These are phyloP conservation scores for Nephrotoma guestfalica DNA, from an alignment of 2,888 invertebrate genomes.

Conservation along the genomic window DNA sequence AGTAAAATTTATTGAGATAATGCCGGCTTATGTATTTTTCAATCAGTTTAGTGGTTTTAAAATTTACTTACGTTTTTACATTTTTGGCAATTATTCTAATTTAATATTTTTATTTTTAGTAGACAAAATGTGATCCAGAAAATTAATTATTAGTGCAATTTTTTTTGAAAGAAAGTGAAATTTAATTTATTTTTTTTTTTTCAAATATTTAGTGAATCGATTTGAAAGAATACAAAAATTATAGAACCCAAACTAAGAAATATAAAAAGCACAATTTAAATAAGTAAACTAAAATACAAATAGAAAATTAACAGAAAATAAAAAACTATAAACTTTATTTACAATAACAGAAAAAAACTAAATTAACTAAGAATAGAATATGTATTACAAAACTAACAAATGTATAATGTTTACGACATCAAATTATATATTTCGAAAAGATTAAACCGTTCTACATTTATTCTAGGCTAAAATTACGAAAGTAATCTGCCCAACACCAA, in stretches of 20 bases:
- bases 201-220: not conserved
- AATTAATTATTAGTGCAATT: not conserved
- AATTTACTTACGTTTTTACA: not conserved
- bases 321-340: not conserved
- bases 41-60: not conserved
- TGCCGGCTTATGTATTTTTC: conserved; percentile 9
- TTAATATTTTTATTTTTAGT: not conserved
- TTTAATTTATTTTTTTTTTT: not conserved
- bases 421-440: not conserved
- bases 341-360: not conserved
- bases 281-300: not conserved
- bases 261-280: not conserved
- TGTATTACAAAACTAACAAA: not conserved
- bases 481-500: not conserved
- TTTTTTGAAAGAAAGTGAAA: not conserved
- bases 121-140: not conserved
- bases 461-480: not conserved
- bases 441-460: not conserved
- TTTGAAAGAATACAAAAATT: not conserved
- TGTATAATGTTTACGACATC: not conserved
- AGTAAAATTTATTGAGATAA: conserved; percentile 5
- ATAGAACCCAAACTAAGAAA: not conserved
- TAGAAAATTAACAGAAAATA: not conserved
- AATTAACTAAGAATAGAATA: not conserved
- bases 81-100: conserved; percentile 2